A percentile compares a stretch with the other conserved stretches of the same genome.
phyloP scores from a whole-genome alignment of 2,797 vertebrate species.

The Brachyrhaphis roseni region DNA sequence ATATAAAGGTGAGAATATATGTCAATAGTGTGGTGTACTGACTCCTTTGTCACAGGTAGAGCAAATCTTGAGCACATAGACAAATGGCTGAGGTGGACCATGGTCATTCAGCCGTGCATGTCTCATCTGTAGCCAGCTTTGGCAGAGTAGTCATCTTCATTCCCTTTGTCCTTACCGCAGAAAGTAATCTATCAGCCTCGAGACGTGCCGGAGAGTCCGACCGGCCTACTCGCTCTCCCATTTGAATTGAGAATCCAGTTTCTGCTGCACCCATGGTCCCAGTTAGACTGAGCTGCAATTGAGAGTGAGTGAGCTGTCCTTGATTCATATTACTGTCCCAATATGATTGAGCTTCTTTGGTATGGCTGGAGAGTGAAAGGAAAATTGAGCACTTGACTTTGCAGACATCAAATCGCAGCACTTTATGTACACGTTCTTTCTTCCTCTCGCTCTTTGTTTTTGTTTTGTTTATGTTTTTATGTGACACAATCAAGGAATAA shows the following conservation, averaged over 20 bases:
- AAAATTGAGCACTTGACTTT: constrained; percentile 85
- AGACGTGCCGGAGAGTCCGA: constrained; percentile 81
- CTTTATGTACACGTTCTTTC: constrained; percentile 75
- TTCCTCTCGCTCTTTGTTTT: neutral
- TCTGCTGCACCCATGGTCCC: constrained; percentile 74
- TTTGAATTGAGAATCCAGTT: constrained; percentile 85
- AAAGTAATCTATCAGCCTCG: constrained; percentile 84
- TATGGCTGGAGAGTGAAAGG: constrained; percentile 76
- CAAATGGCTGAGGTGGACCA: constrained; percentile 81
- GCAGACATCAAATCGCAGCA: constrained; percentile 73
- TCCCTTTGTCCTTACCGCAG: constrained; percentile 86
- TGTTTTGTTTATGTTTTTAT: constrained; percentile 37
- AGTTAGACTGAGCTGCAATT: constrained; percentile 81
- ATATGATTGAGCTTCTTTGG: constrained; percentile 84
- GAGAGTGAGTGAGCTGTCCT: constrained; percentile 86
- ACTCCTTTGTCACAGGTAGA: constrained; percentile 79
- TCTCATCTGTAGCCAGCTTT: constrained; percentile 85
- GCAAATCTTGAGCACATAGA: constrained; percentile 83
- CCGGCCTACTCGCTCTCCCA: constrained; percentile 82
- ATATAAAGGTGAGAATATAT: constrained; percentile 70
- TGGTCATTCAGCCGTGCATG: constrained; percentile 82
- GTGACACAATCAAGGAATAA: constrained; percentile 47
- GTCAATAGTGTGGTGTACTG: constrained; percentile 73
- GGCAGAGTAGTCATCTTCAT: constrained; percentile 87
- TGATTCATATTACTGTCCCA: constrained; percentile 82